Conservation (phyloP, 2,797 vertebrate genomes). For the Erethizon dorsatum region DNA sequence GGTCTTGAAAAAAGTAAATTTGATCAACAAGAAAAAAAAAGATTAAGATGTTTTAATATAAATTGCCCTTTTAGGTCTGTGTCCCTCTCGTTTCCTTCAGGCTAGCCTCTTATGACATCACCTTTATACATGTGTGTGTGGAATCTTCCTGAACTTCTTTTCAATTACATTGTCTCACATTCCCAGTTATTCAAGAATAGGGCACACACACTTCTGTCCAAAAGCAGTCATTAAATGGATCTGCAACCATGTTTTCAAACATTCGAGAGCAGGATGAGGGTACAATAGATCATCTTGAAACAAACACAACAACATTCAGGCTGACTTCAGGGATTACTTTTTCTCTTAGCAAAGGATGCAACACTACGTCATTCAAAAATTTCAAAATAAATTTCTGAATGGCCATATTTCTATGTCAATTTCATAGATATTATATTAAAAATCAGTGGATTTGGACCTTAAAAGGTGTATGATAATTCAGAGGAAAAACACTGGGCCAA, state of each 20-base stretch:
- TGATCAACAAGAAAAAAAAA: background rate
- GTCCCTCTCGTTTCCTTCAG: background rate
- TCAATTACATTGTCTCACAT: background rate
- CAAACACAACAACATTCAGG: background rate
- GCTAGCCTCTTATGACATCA: background rate
- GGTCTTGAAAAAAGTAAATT: background rate
- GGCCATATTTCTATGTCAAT: slow-evolving; percentile 56
- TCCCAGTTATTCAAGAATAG: slow-evolving; percentile 1
- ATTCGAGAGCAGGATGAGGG: background rate
- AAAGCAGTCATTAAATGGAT: background rate
- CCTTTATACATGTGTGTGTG: background rate
- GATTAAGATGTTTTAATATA: background rate
- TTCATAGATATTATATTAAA: background rate
- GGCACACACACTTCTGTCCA: background rate
- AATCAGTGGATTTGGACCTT: background rate
- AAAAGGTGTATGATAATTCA: background rate
- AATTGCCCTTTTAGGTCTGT: background rate
- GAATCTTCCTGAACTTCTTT: background rate
- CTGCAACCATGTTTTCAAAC: background rate
- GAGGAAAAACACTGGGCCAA: background rate
- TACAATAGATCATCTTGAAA: background rate
- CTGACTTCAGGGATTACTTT: background rate
- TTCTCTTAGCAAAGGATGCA: background rate
- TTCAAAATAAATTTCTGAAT: slow-evolving; percentile 56
- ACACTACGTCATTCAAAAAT: background rate